Conservation (phyloP, 2,888 invertebrate species). For the Nowickia ferox region DNA sequence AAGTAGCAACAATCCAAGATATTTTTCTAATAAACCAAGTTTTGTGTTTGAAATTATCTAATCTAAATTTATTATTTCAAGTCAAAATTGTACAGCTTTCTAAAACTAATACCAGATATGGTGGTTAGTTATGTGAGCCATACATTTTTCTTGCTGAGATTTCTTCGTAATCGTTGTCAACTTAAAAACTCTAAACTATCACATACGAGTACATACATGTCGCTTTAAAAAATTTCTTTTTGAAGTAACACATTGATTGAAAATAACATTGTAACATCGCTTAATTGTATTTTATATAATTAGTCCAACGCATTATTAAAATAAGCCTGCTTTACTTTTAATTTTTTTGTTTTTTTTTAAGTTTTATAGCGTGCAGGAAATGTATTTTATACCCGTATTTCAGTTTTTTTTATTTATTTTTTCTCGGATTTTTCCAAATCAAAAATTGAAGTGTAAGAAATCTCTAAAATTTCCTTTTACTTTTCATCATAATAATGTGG, state of each 20-base stretch:
- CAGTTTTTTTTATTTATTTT: background rate
- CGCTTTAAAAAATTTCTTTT: too few relatives aligned
- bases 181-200: too few relatives aligned
- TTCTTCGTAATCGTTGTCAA: too few relatives aligned
- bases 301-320: background rate
- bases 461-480: constrained; percentile 53
- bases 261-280: background rate
- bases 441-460: constrained; percentile 21
- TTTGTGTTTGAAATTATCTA: too few relatives aligned
- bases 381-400: background rate
- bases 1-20: too few relatives aligned
- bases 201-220: too few relatives aligned
- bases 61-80: too few relatives aligned
- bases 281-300: background rate
- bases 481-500: constrained; percentile 20
- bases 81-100: too few relatives aligned
- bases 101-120: too few relatives aligned
- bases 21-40: too few relatives aligned
- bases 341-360: constrained; percentile 1
- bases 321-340: background rate
- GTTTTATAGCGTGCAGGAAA: constrained; percentile 29
- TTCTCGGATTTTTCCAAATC: constrained; percentile 8
- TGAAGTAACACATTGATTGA: background rate
- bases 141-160: too few relatives aligned
- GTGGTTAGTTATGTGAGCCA: too few relatives aligned